Percentiles rank a stretch among this genome's conserved stretches.
Conservation (phyloP, 1,140 invertebrate species). For the Euura saliciscinereae region DNA sequence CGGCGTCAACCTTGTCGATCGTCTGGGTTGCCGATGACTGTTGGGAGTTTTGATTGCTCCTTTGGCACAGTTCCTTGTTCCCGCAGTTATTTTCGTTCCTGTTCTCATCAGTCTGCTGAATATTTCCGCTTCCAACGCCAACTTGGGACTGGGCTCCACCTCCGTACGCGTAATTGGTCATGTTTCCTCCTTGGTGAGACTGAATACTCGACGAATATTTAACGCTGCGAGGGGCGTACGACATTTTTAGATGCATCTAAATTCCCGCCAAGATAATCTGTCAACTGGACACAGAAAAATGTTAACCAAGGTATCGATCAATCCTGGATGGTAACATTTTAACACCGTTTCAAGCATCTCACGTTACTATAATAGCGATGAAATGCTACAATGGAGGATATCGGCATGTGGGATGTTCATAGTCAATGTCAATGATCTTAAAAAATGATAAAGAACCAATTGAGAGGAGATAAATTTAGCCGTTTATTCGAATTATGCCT, state of each 20-base stretch:
- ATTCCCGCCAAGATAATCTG: slow-evolving; percentile 27
- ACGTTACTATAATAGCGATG: too few relatives aligned
- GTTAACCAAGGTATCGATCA: too few relatives aligned
- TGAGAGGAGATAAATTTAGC: too few relatives aligned
- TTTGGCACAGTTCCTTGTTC: slow-evolving; percentile 47
- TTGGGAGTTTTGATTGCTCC: slow-evolving; percentile 31
- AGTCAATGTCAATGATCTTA: too few relatives aligned
- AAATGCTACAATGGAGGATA: too few relatives aligned
- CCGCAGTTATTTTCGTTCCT: slow-evolving; percentile 51
- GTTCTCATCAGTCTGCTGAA: slow-evolving; percentile 52
- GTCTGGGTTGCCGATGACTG: slow-evolving; percentile 50
- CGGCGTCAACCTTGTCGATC: slow-evolving; percentile 59
- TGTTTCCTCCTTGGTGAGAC: slow-evolving; percentile 31
- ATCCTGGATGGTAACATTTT: too few relatives aligned
- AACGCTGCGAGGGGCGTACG: slow-evolving; percentile 45
- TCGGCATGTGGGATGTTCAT: too few relatives aligned
- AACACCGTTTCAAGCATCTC: too few relatives aligned
- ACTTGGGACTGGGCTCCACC: slow-evolving; percentile 24
- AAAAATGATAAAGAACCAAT: too few relatives aligned
- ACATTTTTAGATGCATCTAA: slow-evolving; percentile 41
- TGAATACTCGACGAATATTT: slow-evolving; percentile 45
- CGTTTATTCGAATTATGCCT: too few relatives aligned
- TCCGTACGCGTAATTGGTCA: slow-evolving; percentile 41
- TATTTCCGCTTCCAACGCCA: slow-evolving; percentile 12
- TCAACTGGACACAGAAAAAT: not conserved